These are phyloP conservation scores for Pantala flavescens DNA, from an alignment of 1,140 invertebrate genomes.

Conservation along the genomic window DNA sequence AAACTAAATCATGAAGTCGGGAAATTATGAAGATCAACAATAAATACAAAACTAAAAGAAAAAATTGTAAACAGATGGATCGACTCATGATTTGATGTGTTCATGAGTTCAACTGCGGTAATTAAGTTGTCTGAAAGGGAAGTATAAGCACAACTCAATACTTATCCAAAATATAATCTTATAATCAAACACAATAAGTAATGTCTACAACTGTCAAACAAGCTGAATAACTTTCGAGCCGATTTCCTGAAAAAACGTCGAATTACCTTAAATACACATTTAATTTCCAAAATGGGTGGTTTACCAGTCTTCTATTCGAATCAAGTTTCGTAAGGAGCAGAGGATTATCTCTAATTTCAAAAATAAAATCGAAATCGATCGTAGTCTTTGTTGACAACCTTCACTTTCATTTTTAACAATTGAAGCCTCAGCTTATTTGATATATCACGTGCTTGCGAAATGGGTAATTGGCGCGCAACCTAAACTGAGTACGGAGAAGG, in stretches of 20 bases:
- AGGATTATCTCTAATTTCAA: too few species aligned
- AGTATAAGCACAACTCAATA: background rate
- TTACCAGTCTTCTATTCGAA: too few species aligned
- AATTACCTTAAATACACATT: too few species aligned
- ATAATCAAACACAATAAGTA: too few species aligned
- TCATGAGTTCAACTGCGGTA: background rate
- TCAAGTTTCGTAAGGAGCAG: too few species aligned
- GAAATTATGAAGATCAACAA: slow-evolving; percentile 26
- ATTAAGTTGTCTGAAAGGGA: background rate
- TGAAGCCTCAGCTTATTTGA: background rate
- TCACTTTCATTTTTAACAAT: slow-evolving; percentile 13
- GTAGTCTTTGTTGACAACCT: slow-evolving; percentile 11
- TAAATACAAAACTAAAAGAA: slow-evolving; percentile 27
- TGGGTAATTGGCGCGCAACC: background rate
- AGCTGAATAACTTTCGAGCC: too few species aligned
- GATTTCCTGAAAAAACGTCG: too few species aligned
- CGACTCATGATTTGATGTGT: slow-evolving; percentile 15
- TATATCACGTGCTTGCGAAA: background rate
- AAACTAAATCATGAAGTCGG: slow-evolving; percentile 26
- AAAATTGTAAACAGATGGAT: slow-evolving; percentile 22
- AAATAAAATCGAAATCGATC: too few species aligned
- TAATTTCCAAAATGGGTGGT: too few species aligned
- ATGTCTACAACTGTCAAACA: too few species aligned
- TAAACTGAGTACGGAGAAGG: background rate
- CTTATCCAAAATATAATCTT: background rate